A percentile compares a stretch with the other conserved stretches of the same genome.
Evolutionary conservation across 2,888 invertebrate genomes (phyloP).

Genomic region (Acholoe squamosa): DNA sequence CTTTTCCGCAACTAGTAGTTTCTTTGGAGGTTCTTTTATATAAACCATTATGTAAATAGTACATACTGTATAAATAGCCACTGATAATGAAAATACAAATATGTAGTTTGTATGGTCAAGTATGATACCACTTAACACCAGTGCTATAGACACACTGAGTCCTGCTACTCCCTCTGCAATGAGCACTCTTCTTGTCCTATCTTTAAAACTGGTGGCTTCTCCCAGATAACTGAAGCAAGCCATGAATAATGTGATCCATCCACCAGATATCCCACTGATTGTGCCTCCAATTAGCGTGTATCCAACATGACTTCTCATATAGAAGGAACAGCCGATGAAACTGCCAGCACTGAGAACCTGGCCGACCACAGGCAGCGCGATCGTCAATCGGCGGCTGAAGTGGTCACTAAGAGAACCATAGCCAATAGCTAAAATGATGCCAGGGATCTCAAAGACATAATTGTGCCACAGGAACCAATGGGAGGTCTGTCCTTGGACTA

Average conservation of each 20-base stretch:
- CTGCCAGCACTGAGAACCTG: conserved; percentile 78
- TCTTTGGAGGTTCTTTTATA: conserved; percentile 70
- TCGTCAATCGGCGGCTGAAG: conserved; percentile 83
- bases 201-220: conserved; percentile 88
- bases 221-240: conserved; percentile 90
- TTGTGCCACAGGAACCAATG: conserved; percentile 80
- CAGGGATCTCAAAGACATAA: conserved; percentile 79
- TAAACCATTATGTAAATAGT: conserved; percentile 81
- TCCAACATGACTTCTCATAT: conserved; percentile 73
- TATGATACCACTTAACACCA: conserved; percentile 91
- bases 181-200: conserved; percentile 91
- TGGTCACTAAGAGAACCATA: conserved; percentile 83
- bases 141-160: conserved; percentile 92
- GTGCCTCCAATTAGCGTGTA: conserved; percentile 82
- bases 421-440: conserved; percentile 79
- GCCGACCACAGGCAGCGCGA: conserved; percentile 83
- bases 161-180: conserved; percentile 92
- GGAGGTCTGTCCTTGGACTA: conserved; percentile 81
- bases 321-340: conserved; percentile 79
- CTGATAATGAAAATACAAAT: conserved; percentile 81
- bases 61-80: conserved; percentile 77
- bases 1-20: neutral
- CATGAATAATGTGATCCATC: conserved; percentile 83
- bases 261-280: conserved; percentile 83
- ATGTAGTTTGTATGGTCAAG: conserved; percentile 84